Percentiles rank a stretch among this genome's conserved stretches.
phyloP scores from a whole-genome alignment of 2,797 vertebrate species.

The Falco biarmicus region DNA sequence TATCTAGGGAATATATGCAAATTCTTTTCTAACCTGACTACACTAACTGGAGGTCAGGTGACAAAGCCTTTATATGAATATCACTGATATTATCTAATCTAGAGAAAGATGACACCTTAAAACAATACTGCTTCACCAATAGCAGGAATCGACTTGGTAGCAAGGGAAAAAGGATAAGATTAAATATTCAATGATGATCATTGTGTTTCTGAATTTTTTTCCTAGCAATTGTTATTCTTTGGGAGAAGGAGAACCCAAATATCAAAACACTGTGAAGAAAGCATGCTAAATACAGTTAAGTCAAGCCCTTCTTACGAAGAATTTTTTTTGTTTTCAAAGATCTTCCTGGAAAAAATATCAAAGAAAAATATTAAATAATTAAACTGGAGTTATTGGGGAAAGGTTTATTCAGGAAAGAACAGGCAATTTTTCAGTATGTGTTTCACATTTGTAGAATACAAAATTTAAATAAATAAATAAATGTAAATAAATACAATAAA shows the following conservation, averaged over 20 bases:
- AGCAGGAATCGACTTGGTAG: background rate
- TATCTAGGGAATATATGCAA: background rate
- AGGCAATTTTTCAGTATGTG: background rate
- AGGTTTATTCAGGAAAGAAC: background rate
- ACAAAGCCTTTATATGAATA: background rate
- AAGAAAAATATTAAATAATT: background rate
- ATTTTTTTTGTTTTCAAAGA: background rate
- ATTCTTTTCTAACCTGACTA: background rate
- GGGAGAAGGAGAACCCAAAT: background rate
- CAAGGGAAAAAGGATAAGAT: background rate
- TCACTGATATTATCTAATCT: background rate
- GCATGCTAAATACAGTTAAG: background rate
- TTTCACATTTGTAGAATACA: background rate
- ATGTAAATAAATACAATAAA: background rate
- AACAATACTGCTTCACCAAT: background rate
- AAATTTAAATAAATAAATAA: background rate
- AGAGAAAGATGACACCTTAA: background rate
- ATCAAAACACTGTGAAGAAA: background rate
- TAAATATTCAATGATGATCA: background rate
- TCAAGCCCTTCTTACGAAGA: background rate
- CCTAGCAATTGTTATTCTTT: background rate
- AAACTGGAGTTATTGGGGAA: background rate
- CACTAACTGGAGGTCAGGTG: background rate
- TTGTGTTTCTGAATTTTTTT: background rate
- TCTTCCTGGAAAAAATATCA: background rate